Evolutionary conservation across 2,797 vertebrate species (phyloP).

Genomic region (Coccyzus lansbergi): DNA sequence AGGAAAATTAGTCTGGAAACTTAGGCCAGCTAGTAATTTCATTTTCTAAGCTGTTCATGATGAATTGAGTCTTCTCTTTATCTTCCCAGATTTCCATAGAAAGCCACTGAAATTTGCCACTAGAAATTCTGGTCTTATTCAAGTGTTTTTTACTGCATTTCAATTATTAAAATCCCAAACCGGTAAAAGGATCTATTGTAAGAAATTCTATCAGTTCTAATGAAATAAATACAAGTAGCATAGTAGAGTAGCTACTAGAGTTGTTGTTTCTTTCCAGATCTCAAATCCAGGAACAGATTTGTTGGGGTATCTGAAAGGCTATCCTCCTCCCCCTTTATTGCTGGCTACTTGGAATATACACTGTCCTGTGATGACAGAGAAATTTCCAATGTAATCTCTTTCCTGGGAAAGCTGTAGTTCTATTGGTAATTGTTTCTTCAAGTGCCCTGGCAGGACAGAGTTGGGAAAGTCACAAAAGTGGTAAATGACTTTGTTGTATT

Average conservation of each 20-base stretch:
- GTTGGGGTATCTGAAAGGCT: background rate
- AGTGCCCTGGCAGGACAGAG: no score
- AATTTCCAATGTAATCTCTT: background rate
- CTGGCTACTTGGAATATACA: background rate
- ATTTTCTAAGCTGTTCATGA: background rate
- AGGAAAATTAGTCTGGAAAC: background rate
- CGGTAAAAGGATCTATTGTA: background rate
- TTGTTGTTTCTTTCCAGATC: background rate
- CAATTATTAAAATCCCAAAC: background rate
- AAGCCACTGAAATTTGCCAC: background rate
- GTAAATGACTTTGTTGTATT: no score
- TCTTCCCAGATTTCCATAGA: background rate
- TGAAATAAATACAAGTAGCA: background rate
- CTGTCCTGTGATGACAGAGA: background rate
- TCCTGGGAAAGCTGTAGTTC: background rate
- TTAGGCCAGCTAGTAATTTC: background rate
- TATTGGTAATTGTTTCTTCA: no score
- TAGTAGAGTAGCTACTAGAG: background rate
- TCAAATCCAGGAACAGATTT: background rate
- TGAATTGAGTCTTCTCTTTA: background rate
- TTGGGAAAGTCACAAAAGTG: no score
- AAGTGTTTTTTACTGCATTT: background rate
- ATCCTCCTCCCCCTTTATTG: background rate
- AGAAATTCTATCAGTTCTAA: background rate
- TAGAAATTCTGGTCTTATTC: background rate